Percentiles rank a stretch among this genome's conserved stretches.
These are phyloP conservation scores for Drosophila nikananu DNA, from an alignment of 1,140 invertebrate genomes.

Conservation along the genomic window DNA sequence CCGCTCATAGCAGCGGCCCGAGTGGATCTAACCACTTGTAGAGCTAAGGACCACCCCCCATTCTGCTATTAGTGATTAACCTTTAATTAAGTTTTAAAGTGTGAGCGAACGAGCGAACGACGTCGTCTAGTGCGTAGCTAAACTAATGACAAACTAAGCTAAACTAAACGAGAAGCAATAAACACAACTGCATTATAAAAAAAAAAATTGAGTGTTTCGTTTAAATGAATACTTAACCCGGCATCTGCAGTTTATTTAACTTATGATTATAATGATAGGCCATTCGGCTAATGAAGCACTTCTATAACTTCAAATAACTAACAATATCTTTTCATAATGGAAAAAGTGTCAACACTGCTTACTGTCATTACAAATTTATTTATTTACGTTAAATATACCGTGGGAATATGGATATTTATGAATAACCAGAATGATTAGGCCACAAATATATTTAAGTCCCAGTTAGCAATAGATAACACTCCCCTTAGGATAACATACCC, in stretches of 20 bases:
- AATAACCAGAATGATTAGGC: background rate
- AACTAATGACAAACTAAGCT: conserved; percentile 52
- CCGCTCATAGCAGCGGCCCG: conserved; percentile 83
- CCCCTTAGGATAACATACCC: background rate
- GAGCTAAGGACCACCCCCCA: conserved; percentile 65
- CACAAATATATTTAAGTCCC: background rate
- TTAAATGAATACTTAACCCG: background rate
- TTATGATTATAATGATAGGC: background rate
- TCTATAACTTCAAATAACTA: too few species aligned
- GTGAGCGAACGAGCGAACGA: conserved; percentile 41
- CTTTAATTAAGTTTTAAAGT: conserved; percentile 63
- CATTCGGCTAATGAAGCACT: background rate
- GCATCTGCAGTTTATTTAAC: background rate
- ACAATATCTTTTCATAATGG: background rate
- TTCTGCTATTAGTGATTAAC: conserved; percentile 69
- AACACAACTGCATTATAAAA: conserved; percentile 59
- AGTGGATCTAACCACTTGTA: conserved; percentile 80
- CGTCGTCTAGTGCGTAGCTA: conserved; percentile 65
- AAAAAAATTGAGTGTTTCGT: background rate
- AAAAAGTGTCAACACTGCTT: background rate
- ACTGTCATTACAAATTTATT: too few species aligned
- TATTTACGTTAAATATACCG: background rate
- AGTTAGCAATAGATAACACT: background rate
- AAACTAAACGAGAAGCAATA: conserved; percentile 69
- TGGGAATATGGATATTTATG: background rate